A percentile compares a stretch with the other conserved stretches of the same genome.
Evolutionary conservation across 2,888 invertebrate species (phyloP).

Genomic region (Lithophane semibrunnea): DNA sequence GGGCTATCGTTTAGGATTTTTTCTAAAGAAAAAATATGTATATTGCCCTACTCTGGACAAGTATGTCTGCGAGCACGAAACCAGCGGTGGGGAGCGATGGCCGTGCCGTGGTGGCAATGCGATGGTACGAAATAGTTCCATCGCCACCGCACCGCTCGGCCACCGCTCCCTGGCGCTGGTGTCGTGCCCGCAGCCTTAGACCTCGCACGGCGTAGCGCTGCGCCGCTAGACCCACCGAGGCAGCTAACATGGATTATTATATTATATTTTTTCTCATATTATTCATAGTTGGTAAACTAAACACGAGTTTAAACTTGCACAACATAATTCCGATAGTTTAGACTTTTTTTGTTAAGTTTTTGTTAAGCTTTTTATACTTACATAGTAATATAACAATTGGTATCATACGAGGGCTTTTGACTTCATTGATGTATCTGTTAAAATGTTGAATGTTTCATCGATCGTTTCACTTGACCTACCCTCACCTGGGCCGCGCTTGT

Average conservation of each 20-base stretch:
- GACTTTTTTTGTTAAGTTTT: conserved; percentile 25
- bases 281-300: conserved; percentile 14
- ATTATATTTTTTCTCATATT: neutral
- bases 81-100: too few relatives aligned
- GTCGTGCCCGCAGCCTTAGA: too few relatives aligned
- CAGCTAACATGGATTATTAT: neutral
- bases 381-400: neutral
- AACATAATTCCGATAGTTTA: conserved; percentile 1
- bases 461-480: conserved; percentile 12
- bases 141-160: too few relatives aligned
- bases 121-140: too few relatives aligned
- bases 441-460: conserved; percentile 13
- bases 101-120: too few relatives aligned
- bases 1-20: neutral
- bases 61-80: neutral
- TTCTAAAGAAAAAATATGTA: neutral
- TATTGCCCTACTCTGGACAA: neutral
- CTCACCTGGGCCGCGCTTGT: conserved; percentile 25
- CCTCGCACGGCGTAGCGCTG: neutral
- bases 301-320: conserved; percentile 25
- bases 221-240: neutral
- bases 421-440: conserved; percentile 6
- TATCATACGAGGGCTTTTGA: neutral
- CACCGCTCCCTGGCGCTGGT: too few relatives aligned
- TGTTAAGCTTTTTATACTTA: conserved; percentile 29